These are phyloP conservation scores for Synodontis membranacea DNA, from an alignment of 2,113 vertebrate genomes.

Conservation along the genomic window DNA sequence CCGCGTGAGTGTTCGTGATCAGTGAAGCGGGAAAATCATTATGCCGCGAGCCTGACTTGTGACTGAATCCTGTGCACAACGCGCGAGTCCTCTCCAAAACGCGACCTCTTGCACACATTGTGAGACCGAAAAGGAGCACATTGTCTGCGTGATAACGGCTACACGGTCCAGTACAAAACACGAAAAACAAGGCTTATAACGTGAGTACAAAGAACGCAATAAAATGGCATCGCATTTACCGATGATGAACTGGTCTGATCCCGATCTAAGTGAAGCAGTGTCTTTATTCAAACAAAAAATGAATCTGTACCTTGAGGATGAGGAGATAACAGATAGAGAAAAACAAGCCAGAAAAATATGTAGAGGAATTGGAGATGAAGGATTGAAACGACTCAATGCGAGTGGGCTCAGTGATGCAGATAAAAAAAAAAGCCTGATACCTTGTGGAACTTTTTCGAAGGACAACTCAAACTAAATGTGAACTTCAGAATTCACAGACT, in stretches of 20 bases:
- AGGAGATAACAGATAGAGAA: constrained; percentile 4
- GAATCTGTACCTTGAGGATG: not conserved
- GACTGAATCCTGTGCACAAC: too few relatives aligned
- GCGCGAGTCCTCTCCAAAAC: too few relatives aligned
- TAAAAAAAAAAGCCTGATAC: not conserved
- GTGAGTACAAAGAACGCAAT: too few relatives aligned
- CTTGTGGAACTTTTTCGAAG: constrained; percentile 33
- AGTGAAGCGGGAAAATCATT: too few relatives aligned
- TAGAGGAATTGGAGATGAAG: not conserved
- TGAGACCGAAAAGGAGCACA: too few relatives aligned
- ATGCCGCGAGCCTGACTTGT: too few relatives aligned
- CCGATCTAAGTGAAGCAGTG: not conserved
- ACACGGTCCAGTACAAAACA: too few relatives aligned
- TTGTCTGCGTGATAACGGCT: too few relatives aligned
- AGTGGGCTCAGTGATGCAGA: not conserved
- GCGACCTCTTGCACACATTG: too few relatives aligned
- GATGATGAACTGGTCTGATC: constrained; percentile 17
- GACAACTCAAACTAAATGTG: constrained; percentile 32
- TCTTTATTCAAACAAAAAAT: too few relatives aligned
- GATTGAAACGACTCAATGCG: constrained; percentile 13
- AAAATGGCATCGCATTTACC: not conserved
- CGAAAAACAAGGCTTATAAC: too few relatives aligned
- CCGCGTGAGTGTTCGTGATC: too few relatives aligned
- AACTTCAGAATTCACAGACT: constrained; percentile 44
- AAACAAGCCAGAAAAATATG: constrained; percentile 29